Percentiles rank a stretch among this genome's conserved stretches.
These are phyloP conservation scores for Patella caerulea DNA, from an alignment of 2,888 invertebrate species.

Conservation along the genomic window DNA sequence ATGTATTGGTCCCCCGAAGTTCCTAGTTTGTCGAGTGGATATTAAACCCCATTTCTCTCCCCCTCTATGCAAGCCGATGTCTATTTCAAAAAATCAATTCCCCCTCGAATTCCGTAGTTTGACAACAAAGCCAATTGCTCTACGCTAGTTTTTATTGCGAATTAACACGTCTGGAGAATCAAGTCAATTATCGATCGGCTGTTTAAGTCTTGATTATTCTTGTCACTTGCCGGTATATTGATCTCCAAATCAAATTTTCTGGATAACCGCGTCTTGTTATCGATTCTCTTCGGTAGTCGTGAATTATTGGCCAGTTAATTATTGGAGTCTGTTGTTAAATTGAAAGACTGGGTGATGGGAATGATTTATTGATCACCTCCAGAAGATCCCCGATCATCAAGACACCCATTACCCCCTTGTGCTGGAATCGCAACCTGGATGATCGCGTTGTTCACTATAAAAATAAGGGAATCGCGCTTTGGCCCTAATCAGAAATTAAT, in stretches of 20 bases:
- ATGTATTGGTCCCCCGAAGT: too few relatives aligned
- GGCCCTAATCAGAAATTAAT: constrained; percentile 25
- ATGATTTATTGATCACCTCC: constrained; percentile 5
- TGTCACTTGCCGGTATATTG: too few relatives aligned
- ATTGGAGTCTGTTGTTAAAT: constrained; percentile 2
- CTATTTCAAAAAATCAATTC: too few relatives aligned
- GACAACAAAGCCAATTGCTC: neutral
- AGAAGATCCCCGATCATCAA: neutral
- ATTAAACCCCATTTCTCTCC: too few relatives aligned
- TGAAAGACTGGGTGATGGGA: constrained; percentile 3
- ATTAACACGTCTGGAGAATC: constrained; percentile 6
- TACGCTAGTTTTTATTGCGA: neutral
- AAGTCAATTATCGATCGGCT: constrained; percentile 12
- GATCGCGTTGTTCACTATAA: neutral
- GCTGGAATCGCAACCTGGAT: neutral
- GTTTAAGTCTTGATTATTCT: neutral
- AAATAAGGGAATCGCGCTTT: constrained; percentile 17
- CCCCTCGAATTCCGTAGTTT: neutral
- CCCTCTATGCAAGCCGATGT: too few relatives aligned
- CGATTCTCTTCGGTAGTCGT: constrained; percentile 7
- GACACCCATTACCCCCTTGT: neutral
- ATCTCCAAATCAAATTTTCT: neutral
- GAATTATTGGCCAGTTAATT: constrained; percentile 12
- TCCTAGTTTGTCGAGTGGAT: too few relatives aligned
- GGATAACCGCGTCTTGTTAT: neutral